Evolutionary conservation across 2,113 vertebrate genomes (phyloP).

Genomic region (Amia ocellicauda): DNA sequence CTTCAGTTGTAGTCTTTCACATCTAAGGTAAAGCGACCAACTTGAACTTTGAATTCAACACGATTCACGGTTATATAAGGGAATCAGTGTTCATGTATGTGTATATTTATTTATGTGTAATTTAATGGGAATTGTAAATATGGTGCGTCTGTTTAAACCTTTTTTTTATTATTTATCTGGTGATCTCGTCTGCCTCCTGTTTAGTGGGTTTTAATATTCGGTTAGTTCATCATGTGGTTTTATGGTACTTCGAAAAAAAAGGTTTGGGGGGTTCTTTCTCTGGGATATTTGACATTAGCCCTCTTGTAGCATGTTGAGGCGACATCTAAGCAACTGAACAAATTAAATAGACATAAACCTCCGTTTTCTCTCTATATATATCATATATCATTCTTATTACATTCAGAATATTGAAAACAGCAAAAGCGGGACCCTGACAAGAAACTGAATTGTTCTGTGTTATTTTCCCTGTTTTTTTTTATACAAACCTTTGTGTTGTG

Average conservation of each 20-base stretch:
- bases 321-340: constrained; percentile 92
- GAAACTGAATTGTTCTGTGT: constrained; percentile 73
- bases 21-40: constrained; percentile 80
- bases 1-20: constrained; percentile 85
- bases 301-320: constrained; percentile 98
- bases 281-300: constrained; percentile 92
- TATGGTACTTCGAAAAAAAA: constrained; percentile 94
- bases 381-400: constrained; percentile 77
- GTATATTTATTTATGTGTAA: constrained; percentile 99
- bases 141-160: constrained; percentile 98
- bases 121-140: constrained; percentile 99
- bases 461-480: constrained; percentile 71
- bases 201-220: constrained; percentile 97
- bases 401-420: constrained; percentile 75
- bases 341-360: constrained; percentile 80
- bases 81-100: constrained; percentile 99
- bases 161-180: constrained; percentile 99
- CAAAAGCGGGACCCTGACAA: constrained; percentile 73
- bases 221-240: constrained; percentile 97
- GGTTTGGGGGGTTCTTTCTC: constrained; percentile 80
- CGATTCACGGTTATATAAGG: constrained; percentile 94
- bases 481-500: constrained; percentile 82
- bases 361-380: constrained; percentile 72
- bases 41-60: constrained; percentile 94
- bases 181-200: constrained; percentile 95